phyloP scores from a whole-genome alignment of 2,113 vertebrate species.

The Drymodes brunneopygia region DNA sequence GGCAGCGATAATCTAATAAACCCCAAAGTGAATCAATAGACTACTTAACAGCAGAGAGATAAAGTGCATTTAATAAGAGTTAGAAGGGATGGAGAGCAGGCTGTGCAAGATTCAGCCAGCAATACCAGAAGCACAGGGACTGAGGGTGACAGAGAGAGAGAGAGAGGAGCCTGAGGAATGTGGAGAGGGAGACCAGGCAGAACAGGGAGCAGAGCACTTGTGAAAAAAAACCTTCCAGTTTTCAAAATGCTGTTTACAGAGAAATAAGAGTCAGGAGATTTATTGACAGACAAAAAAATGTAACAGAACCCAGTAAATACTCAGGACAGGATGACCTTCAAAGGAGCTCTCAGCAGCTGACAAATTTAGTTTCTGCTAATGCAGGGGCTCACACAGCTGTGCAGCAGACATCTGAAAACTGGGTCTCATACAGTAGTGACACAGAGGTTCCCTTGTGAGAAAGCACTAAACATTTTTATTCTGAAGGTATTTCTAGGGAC shows the following conservation, averaged over 20 bases:
- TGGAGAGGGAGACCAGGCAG: not conserved
- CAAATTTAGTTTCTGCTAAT: constrained; percentile 20
- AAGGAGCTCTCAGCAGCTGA: not conserved
- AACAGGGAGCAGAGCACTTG: not conserved
- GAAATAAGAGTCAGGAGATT: not conserved
- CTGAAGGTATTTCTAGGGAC: not conserved
- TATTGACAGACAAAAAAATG: not conserved
- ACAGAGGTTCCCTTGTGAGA: fast-evolving
- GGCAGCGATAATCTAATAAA: constrained; percentile 63
- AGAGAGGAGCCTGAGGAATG: not conserved
- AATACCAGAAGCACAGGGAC: not conserved
- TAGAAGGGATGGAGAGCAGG: not conserved
- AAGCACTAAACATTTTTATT: not conserved
- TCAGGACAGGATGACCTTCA: constrained; percentile 25
- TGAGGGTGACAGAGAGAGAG: not conserved
- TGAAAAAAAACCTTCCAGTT: not conserved
- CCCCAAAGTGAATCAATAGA: constrained; percentile 57
- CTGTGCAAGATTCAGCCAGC: not conserved
- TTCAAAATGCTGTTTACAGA: not conserved
- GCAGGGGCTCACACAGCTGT: not conserved
- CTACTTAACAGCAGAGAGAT: constrained; percentile 53
- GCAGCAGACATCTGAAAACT: not conserved
- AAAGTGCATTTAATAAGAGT: constrained; percentile 61
- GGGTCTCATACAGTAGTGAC: not conserved
- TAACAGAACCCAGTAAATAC: not conserved